Percentiles rank a stretch among this genome's conserved stretches.
phyloP scores from a whole-genome alignment of 2,113 vertebrate species.

The Burhinus oedicnemus region DNA sequence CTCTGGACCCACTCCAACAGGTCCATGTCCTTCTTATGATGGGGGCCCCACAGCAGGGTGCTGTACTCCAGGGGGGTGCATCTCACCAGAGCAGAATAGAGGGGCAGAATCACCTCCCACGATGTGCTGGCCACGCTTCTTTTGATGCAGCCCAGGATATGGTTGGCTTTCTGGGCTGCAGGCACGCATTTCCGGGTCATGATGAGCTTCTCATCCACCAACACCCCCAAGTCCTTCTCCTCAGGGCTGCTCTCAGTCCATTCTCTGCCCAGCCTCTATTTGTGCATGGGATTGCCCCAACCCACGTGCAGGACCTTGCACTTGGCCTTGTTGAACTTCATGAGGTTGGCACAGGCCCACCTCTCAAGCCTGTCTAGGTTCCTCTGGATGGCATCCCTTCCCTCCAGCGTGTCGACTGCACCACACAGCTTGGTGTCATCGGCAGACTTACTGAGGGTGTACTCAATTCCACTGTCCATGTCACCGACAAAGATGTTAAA shows the following conservation, averaged over 20 bases:
- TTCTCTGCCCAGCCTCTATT: neutral
- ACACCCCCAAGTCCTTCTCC: neutral
- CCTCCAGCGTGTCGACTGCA: neutral
- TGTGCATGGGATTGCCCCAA: neutral
- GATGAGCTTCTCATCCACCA: neutral
- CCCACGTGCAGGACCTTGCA: neutral
- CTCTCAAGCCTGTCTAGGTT: neutral
- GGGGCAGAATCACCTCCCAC: neutral
- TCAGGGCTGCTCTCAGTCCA: neutral
- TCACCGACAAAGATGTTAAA: neutral
- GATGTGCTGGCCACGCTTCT: neutral
- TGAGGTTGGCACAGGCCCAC: neutral
- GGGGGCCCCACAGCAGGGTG: neutral
- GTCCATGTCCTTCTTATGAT: neutral
- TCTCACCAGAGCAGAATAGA: neutral
- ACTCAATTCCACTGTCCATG: neutral
- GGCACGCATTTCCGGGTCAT: neutral
- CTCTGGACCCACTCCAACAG: neutral
- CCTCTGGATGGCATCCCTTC: neutral
- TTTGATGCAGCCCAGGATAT: neutral
- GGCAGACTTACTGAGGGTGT: neutral
- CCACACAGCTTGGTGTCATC: too few species aligned
- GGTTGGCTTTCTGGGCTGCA: neutral
- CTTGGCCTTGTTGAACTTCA: neutral
- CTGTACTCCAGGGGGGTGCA: neutral